Evolutionary conservation across 64 coral and sea anemone genomes (phyloP).

Genomic region (Pachyseris speciosa): DNA sequence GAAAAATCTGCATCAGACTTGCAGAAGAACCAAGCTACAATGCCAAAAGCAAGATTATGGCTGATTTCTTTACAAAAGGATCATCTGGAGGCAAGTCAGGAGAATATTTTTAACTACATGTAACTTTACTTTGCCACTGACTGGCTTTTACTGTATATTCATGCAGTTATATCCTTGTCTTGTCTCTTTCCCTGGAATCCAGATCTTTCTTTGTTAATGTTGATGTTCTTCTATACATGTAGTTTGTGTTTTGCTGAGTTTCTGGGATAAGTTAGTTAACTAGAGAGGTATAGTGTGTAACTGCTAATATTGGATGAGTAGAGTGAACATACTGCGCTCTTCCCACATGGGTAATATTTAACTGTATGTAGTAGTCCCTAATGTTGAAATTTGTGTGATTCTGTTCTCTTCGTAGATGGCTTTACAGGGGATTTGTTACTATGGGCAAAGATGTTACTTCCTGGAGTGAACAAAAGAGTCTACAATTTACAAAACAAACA

Average conservation of each 20-base stretch:
- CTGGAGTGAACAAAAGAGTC: constrained; percentile 86
- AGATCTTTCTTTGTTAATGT: too few species aligned
- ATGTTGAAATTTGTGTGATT: not conserved
- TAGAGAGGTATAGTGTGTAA: too few species aligned
- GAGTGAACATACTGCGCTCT: too few species aligned
- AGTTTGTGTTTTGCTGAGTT: too few species aligned
- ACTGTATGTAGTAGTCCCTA: not conserved
- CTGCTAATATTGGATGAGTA: too few species aligned
- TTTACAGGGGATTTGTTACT: constrained; percentile 75
- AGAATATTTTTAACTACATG: not conserved
- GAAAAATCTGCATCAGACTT: constrained; percentile 79
- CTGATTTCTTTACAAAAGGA: constrained; percentile 74
- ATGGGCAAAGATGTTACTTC: constrained; percentile 87
- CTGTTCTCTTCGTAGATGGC: constrained; percentile 35
- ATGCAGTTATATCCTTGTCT: too few species aligned
- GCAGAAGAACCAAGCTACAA: constrained; percentile 96
- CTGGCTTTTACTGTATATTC: too few species aligned
- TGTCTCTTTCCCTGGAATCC: too few species aligned
- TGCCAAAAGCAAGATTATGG: constrained; percentile 85
- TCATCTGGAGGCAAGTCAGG: constrained; percentile 55
- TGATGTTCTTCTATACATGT: too few species aligned
- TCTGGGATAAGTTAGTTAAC: too few species aligned
- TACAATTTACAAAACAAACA: constrained; percentile 99
- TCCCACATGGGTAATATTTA: too few species aligned
- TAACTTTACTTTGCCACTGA: too few species aligned